Conservation (phyloP, 2,113 vertebrate species). For the Herpailurus yagouaroundi region DNA sequence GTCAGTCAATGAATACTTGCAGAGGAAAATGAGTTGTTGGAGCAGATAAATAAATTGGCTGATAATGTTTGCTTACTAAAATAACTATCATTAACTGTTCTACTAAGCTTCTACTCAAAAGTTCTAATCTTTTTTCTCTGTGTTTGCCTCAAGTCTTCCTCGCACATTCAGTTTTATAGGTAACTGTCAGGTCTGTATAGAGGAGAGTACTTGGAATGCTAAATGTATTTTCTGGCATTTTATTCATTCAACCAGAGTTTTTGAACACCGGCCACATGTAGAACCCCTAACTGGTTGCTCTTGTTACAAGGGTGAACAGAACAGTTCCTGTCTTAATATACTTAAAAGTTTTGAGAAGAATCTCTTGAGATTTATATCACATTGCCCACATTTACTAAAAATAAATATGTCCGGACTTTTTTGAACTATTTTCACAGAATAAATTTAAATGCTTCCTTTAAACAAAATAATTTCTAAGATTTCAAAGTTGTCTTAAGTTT, state of each 20-base stretch:
- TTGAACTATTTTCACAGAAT: background rate
- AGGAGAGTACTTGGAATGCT: background rate
- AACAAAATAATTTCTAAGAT: background rate
- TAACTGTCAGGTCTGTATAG: background rate
- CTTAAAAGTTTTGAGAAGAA: background rate
- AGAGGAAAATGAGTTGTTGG: conserved; percentile 39
- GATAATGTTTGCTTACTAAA: conserved; percentile 51
- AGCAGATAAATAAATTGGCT: conserved; percentile 41
- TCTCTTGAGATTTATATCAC: background rate
- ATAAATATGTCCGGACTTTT: background rate
- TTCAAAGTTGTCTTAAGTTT: background rate
- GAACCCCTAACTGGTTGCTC: background rate
- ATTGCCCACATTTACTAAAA: background rate
- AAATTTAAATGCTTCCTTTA: background rate
- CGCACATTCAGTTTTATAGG: background rate
- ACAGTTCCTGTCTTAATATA: background rate
- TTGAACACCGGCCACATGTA: background rate
- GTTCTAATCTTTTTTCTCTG: background rate
- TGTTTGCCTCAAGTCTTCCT: conserved; percentile 49
- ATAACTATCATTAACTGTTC: conserved; percentile 26
- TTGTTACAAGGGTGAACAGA: background rate
- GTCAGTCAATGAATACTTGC: background rate
- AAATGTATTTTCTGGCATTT: background rate
- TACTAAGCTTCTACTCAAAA: conserved; percentile 46
- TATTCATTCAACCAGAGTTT: background rate